Evolutionary conservation across 2,113 vertebrate genomes (phyloP).

Genomic region (Malurus melanocephalus): DNA sequence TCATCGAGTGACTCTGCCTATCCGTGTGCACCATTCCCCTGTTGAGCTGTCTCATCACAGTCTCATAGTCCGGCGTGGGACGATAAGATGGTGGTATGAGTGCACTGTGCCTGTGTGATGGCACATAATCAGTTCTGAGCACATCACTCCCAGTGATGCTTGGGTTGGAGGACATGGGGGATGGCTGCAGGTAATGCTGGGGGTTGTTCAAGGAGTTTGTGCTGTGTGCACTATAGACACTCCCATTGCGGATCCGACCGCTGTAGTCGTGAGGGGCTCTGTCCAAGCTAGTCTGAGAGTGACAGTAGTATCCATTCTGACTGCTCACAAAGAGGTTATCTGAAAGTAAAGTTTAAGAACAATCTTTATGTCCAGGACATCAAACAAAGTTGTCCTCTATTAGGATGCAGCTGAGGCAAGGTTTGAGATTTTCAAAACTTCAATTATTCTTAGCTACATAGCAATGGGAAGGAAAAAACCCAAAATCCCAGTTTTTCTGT

Average conservation of each 20-base stretch:
- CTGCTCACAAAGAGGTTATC: constrained; percentile 94
- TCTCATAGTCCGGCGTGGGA: constrained; percentile 94
- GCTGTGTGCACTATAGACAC: constrained; percentile 96
- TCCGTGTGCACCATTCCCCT: constrained; percentile 77
- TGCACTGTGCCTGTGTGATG: constrained; percentile 90
- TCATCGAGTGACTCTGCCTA: constrained; percentile 91
- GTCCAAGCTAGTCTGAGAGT: constrained; percentile 95
- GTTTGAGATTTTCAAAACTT: not conserved
- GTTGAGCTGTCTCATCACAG: constrained; percentile 92
- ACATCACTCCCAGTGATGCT: constrained; percentile 93
- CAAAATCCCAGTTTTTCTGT: not conserved
- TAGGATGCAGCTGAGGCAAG: not conserved
- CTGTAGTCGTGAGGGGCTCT: constrained; percentile 84
- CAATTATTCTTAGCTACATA: not conserved
- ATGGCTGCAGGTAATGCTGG: constrained; percentile 90
- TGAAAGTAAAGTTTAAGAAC: constrained; percentile 61
- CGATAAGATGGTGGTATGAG: constrained; percentile 94
- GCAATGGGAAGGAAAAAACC: not conserved
- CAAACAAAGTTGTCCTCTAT: not conserved
- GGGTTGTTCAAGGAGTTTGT: constrained; percentile 94
- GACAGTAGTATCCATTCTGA: constrained; percentile 94
- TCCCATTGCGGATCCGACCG: constrained; percentile 90
- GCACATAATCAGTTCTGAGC: constrained; percentile 87
- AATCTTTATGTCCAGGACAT: not conserved
- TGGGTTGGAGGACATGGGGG: constrained; percentile 95